These are phyloP conservation scores for Peromyscus maniculatus DNA, from an alignment of 2,113 vertebrate genomes.

Conservation along the genomic window DNA sequence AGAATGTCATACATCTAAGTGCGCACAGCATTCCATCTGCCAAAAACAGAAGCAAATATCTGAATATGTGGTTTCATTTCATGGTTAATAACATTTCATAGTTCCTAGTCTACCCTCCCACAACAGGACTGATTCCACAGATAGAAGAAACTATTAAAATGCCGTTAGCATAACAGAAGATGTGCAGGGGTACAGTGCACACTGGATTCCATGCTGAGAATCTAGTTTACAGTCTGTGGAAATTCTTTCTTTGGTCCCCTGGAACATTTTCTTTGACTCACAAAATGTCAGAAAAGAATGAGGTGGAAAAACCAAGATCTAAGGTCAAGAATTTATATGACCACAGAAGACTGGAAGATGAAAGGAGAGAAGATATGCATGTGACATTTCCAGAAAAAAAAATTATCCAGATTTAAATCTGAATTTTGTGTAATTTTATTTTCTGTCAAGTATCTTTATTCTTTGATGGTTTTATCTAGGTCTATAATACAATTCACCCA, in stretches of 20 bases:
- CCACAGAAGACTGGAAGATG: not conserved
- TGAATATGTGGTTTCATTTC: conserved; percentile 68
- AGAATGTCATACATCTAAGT: conserved; percentile 58
- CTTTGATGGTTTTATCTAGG: not conserved
- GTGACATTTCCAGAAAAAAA: not conserved
- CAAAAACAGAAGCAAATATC: conserved; percentile 55
- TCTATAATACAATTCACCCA: not conserved
- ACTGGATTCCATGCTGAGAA: not conserved
- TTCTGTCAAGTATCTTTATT: not conserved
- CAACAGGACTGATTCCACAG: not conserved
- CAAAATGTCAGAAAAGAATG: conserved; percentile 31
- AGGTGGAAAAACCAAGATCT: not conserved
- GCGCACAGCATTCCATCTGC: conserved; percentile 30
- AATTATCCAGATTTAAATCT: not conserved
- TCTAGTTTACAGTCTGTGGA: not conserved
- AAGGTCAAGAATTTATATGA: not conserved
- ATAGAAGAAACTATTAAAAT: conserved; percentile 31
- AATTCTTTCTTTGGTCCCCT: not conserved
- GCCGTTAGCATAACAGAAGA: not conserved
- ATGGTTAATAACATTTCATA: conserved; percentile 47
- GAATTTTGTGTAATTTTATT: not conserved
- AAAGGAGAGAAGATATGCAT: not conserved
- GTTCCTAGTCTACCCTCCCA: not conserved
- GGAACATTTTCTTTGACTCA: not conserved
- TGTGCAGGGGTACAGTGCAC: not conserved